phyloP scores from a whole-genome alignment of 2,888 invertebrate species.

The Brenthis daphne region DNA sequence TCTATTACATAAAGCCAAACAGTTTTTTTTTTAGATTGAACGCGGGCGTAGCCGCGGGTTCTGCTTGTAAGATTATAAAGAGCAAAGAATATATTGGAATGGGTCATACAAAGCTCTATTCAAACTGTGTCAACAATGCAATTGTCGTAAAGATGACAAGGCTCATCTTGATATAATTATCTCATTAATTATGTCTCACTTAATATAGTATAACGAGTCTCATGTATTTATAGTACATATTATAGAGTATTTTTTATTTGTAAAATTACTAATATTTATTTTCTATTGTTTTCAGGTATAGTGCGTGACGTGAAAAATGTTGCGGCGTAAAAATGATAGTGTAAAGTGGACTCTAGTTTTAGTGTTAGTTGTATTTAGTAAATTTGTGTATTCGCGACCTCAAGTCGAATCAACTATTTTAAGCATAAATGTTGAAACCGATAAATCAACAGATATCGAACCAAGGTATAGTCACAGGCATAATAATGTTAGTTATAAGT shows the following conservation, averaged over 20 bases:
- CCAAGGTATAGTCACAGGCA: slow-evolving; percentile 70
- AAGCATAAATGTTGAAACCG: slow-evolving; percentile 49
- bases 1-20: too few species aligned
- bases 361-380: slow-evolving; percentile 64
- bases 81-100: too few species aligned
- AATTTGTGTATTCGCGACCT: slow-evolving; percentile 65
- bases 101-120: too few species aligned
- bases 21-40: too few species aligned
- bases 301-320: slow-evolving; percentile 57
- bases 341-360: slow-evolving; percentile 74
- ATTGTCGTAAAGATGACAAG: too few species aligned
- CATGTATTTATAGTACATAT: neutral
- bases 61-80: too few species aligned
- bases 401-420: slow-evolving; percentile 53
- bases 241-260: neutral
- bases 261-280: slow-evolving; percentile 1
- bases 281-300: slow-evolving; percentile 67
- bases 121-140: too few species aligned
- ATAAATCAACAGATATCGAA: slow-evolving; percentile 57
- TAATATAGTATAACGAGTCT: too few species aligned
- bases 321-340: slow-evolving; percentile 72
- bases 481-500: slow-evolving; percentile 34
- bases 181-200: too few species aligned
- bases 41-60: too few species aligned
- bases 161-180: too few species aligned